Percentiles rank a stretch among this genome's conserved stretches.
Conservation (phyloP, 1,140 invertebrate genomes). For the Halyomorpha halys region DNA sequence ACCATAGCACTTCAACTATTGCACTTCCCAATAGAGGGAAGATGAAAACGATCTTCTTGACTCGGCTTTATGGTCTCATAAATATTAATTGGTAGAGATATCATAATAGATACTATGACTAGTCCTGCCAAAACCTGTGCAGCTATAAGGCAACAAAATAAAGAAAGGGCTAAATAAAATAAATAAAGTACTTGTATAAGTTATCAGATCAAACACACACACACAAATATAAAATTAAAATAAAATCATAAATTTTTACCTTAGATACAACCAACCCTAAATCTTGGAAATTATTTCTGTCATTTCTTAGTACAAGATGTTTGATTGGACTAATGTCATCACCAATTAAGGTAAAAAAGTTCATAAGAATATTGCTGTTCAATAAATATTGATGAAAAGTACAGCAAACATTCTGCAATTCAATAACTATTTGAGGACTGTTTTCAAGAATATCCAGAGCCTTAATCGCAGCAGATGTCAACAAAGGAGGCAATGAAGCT, state of each 20-base stretch:
- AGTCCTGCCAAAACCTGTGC: too few species aligned
- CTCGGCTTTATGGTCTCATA: too few species aligned
- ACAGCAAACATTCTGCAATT: slow-evolving; percentile 45
- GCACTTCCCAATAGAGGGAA: too few species aligned
- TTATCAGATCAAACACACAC: too few species aligned
- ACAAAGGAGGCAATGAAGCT: slow-evolving; percentile 84
- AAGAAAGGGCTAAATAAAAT: too few species aligned
- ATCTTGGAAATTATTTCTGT: slow-evolving; percentile 33
- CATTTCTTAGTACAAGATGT: slow-evolving; percentile 56
- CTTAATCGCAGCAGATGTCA: slow-evolving; percentile 73
- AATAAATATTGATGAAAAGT: slow-evolving; percentile 40
- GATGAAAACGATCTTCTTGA: too few species aligned
- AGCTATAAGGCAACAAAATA: too few species aligned
- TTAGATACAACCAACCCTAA: background rate
- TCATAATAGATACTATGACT: too few species aligned
- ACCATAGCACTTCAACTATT: too few species aligned
- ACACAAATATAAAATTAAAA: background rate
- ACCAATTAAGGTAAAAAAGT: slow-evolving; percentile 46
- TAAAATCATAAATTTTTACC: background rate
- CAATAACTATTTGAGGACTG: slow-evolving; percentile 48
- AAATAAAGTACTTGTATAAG: too few species aligned
- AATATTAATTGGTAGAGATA: too few species aligned
- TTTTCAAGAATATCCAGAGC: slow-evolving; percentile 65
- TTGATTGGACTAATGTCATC: slow-evolving; percentile 63
- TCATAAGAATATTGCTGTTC: slow-evolving; percentile 35